Percentiles rank a stretch among this genome's conserved stretches.
Evolutionary conservation across 1,140 invertebrate species (phyloP).

Genomic region (Heliconius eleuchia): DNA sequence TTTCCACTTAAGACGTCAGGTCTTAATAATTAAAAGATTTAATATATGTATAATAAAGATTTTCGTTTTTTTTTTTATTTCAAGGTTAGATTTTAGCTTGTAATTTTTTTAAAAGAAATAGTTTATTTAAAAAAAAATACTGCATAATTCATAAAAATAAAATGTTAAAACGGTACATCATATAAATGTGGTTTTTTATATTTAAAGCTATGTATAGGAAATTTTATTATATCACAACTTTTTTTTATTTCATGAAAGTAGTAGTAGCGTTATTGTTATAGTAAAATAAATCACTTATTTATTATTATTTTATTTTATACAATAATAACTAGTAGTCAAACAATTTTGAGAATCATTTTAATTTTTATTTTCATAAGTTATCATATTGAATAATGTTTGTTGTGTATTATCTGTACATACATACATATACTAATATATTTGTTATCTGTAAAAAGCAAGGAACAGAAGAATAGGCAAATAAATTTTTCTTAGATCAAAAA

Average conservation of each 20-base stretch:
- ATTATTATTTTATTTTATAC: neutral
- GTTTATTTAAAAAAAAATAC: neutral
- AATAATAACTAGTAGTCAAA: neutral
- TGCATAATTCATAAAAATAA: neutral
- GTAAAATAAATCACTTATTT: neutral
- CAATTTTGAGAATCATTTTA: neutral
- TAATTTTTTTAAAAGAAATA: too few species aligned
- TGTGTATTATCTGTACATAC: neutral
- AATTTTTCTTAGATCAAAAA: neutral
- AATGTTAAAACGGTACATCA: neutral
- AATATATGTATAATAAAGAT: too few species aligned
- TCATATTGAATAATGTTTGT: neutral
- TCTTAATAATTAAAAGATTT: too few species aligned
- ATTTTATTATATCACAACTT: constrained; percentile 10
- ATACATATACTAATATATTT: neutral
- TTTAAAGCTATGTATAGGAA: constrained; percentile 11
- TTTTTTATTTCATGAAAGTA: neutral
- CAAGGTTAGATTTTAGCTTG: too few species aligned
- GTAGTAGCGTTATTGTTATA: neutral
- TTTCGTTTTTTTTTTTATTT: too few species aligned
- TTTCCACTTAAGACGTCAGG: too few species aligned
- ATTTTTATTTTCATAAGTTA: neutral
- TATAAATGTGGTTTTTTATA: neutral
- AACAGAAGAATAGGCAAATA: too few species aligned
- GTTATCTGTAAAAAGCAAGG: neutral